Conservation (phyloP, 2,797 vertebrate species). For the Sphenodon punctatus region DNA sequence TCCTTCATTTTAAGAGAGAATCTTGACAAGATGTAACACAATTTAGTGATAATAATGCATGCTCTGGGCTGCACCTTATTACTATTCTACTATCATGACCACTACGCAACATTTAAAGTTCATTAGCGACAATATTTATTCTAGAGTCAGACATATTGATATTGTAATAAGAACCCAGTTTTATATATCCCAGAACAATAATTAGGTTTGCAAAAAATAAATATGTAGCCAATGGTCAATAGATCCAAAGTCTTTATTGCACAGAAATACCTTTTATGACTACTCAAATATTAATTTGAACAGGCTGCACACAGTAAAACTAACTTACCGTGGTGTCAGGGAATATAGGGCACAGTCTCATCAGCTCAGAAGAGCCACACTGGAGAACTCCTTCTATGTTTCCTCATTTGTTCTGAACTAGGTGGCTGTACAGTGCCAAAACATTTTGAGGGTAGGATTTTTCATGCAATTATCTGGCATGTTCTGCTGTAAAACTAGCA, state of each 20-base stretch:
- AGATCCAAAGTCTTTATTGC: slow-evolving; percentile 41
- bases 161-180: slow-evolving; percentile 50
- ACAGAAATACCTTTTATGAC: slow-evolving; percentile 33
- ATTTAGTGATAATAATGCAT: neutral
- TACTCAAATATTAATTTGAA: slow-evolving; percentile 41
- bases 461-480: neutral
- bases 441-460: neutral
- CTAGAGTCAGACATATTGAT: slow-evolving; percentile 37
- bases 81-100: slow-evolving; percentile 27
- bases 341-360: neutral
- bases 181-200: slow-evolving; percentile 41
- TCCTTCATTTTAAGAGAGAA: slow-evolving; percentile 12
- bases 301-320: neutral
- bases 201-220: slow-evolving; percentile 47
- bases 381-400: neutral
- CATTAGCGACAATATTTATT: slow-evolving; percentile 61
- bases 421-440: neutral
- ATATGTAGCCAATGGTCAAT: slow-evolving; percentile 8
- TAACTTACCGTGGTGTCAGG: neutral
- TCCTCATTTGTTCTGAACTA: slow-evolving; percentile 2
- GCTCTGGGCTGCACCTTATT: slow-evolving; percentile 10
- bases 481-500: neutral
- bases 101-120: slow-evolving; percentile 42
- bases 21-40: neutral
- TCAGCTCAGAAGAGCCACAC: neutral